These are phyloP conservation scores for Dendrocopos noguchii DNA, from an alignment of 2,113 vertebrate genomes.

Conservation along the genomic window DNA sequence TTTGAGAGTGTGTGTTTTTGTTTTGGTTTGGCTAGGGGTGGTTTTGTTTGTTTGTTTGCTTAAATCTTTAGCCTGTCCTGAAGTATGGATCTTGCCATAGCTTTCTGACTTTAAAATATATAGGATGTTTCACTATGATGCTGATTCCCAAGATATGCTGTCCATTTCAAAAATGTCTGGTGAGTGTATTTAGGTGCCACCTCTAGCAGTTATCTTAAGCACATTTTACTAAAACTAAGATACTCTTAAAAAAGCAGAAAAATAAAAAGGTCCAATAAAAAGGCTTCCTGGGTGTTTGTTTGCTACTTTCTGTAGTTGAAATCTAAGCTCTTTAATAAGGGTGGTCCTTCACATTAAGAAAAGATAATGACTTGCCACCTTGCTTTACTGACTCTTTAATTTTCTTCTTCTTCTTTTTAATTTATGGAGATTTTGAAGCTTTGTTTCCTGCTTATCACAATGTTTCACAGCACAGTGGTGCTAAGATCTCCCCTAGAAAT, in stretches of 20 bases:
- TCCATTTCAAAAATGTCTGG: neutral
- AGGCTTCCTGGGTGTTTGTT: neutral
- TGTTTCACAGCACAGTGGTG: neutral
- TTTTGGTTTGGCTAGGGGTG: neutral
- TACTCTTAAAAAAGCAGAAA: neutral
- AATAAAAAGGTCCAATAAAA: neutral
- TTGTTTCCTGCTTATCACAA: neutral
- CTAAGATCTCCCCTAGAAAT: neutral
- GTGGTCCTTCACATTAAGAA: neutral
- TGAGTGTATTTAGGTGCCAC: neutral
- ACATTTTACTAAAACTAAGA: neutral
- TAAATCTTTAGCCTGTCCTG: neutral
- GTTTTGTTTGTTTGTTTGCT: neutral
- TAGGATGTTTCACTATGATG: neutral
- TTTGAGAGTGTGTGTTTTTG: too few species aligned
- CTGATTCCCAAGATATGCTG: neutral
- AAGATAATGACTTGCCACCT: neutral
- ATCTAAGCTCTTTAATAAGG: neutral
- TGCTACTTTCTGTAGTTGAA: neutral
- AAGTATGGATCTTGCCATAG: neutral
- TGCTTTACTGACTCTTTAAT: too few species aligned
- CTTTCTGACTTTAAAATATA: neutral
- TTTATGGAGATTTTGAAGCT: neutral
- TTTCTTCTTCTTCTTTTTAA: neutral
- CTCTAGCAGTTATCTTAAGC: neutral